phyloP scores from a whole-genome alignment of 2,113 vertebrate species.

The Nyctereutes procyonoides region DNA sequence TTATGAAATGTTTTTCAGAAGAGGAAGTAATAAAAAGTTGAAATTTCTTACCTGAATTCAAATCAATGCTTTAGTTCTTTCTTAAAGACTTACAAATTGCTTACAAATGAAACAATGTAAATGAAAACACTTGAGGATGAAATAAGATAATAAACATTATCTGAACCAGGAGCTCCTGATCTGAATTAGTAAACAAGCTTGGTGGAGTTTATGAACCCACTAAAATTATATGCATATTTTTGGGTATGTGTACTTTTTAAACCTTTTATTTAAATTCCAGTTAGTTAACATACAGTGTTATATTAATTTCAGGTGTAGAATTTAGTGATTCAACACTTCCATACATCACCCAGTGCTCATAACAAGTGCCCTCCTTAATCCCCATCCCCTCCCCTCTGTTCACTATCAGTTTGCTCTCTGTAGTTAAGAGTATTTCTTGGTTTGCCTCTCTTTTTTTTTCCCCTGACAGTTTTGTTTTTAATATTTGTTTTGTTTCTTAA shows the following conservation, averaged over 20 bases:
- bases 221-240: background rate
- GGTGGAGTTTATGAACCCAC: background rate
- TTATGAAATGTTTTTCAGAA: conserved; percentile 30
- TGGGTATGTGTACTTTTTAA: background rate
- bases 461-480: too few species aligned
- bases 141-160: background rate
- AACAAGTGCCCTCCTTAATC: background rate
- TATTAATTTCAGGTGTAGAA: background rate
- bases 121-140: background rate
- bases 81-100: background rate
- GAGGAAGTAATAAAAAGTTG: conserved; percentile 38
- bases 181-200: background rate
- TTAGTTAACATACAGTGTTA: background rate
- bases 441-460: background rate
- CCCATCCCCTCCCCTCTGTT: background rate
- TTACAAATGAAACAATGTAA: conserved; percentile 15
- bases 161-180: background rate
- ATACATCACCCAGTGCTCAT: background rate
- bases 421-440: background rate
- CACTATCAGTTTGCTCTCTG: background rate
- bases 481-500: background rate
- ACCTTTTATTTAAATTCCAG: background rate
- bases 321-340: background rate
- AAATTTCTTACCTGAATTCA: conserved; percentile 48
- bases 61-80: background rate